Evolutionary conservation across 1,140 invertebrate species (phyloP), one percentile per base, ranked within the genome.

Genomic region (Pogonomyrmex californicus): DNA sequence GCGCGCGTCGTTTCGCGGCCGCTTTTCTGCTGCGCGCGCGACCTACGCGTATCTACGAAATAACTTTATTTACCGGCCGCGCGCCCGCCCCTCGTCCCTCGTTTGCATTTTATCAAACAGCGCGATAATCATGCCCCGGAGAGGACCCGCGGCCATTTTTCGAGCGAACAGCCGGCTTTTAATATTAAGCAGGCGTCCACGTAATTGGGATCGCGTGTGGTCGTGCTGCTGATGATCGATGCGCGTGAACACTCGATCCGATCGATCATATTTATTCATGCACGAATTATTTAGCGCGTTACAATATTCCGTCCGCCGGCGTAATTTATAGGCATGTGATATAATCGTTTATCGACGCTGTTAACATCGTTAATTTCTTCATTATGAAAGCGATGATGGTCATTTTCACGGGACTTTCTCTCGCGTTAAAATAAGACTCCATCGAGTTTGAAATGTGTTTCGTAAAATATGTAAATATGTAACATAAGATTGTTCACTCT

Each of bases 91-190:
- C 58, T 49, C 70, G n/a, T 58, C 23, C 23, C 89, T 75, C 87
- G 87, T 90, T 90, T 90, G 89, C 88, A 90, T 90, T 90, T 81
- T 90, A 90, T 90, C 87, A 87, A 90, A 90, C 60, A 56, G 33
- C 47, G 68, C 23, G 68, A 83, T 83, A 81, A 81, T 81, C 63
- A 75, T 73, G 79, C 38, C 79, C 23, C 23, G 23, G 23, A 23
- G 79, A 83, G 79, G 38, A 83, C 86, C 62, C 65, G 68, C 70
- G 66, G 76, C 68, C 86, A 87, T 87, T 90, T 81, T 70, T 63
- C 88, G 88, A 68, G 10, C 33, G 65, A 60, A 79, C 85, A 86
- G 47, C 83, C 49, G 70, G 78, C 88, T 88, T 87, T 90, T 89
- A 85, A 90, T 90, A 89, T 89, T 86, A 88, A 88, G 87, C 62